Base-by-base conservation (phyloP, 2,797 vertebrate genomes). In the Pempheris klunzingeri region DNA sequence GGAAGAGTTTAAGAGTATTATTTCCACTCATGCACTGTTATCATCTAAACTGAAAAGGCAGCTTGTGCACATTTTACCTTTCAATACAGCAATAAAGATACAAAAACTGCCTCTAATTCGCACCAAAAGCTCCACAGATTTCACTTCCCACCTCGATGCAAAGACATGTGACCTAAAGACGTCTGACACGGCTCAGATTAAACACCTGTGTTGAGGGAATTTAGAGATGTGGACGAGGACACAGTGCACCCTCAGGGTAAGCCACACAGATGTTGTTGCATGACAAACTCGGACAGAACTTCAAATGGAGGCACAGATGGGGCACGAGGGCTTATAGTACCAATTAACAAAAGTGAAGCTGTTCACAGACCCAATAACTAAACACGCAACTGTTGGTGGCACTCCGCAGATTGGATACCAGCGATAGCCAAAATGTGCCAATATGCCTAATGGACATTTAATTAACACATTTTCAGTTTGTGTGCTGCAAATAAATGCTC, bases 291-390 rank as follows among this genome's bases (percentile, higher is more conserved):
- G 77, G 70, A 59, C 69, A 32, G 41, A 52, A 36, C 57, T 47
- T 86, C 13, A 74, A 75, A 74, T 36, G 10, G 22, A 18, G 7
- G 28, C 74, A 77, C 88, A 91, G 88, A 90, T 88, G 88, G 87
- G 62, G 57, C 12, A n/a, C 2, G 2, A 8, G 46, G 64, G 77
- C 67, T 92, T 90, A 87, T 80, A 84, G 59, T 65, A 81, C 87
- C 82, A 91, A 93, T 93, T 92, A 92, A 77, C 62, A 85, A 78
- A 90, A 92, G 85, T 79, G 83, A 89, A 86, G 59, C 67, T 43
- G 61, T 58, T 81, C 50, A 60, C 61, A 59, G 62, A 62, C 64
- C 77, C 78, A 80, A 82, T 54, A 79, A 80, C 67, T 77, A 58
- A 60, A 52, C 50, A 49, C 82, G 85, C 84, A 90, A 91, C 89